Conservation (phyloP, 2,888 invertebrate genomes). For the Hybos culiciformis region DNA sequence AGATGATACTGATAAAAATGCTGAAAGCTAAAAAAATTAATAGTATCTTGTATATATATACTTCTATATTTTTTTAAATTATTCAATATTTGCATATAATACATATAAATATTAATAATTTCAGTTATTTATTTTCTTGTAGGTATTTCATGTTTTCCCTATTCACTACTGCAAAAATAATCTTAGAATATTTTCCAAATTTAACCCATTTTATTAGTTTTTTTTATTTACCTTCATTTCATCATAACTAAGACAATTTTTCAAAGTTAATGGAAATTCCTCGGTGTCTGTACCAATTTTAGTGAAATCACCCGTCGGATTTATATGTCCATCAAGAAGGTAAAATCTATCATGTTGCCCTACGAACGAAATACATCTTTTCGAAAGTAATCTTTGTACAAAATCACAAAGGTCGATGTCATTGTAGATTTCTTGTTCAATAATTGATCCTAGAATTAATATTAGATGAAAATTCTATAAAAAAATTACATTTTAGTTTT, state of each 20-base stretch:
- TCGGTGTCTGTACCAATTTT: not conserved
- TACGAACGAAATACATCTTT: constrained; percentile 40
- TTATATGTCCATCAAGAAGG: constrained; percentile 34
- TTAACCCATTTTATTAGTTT: too few relatives aligned
- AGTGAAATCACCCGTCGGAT: not conserved
- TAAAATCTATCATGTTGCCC: constrained; percentile 35
- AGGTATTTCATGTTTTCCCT: not conserved
- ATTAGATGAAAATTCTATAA: not conserved
- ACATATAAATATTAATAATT: not conserved
- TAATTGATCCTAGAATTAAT: constrained; percentile 21
- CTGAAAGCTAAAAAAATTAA: constrained; percentile 29
- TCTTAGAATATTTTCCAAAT: too few relatives aligned
- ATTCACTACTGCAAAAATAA: too few relatives aligned
- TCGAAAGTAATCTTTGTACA: constrained; percentile 39
- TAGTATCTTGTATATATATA: not conserved
- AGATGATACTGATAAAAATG: constrained; percentile 41
- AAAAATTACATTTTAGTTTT: not conserved
- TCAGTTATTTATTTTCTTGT: not conserved
- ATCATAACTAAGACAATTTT: not conserved
- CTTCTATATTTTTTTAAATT: not conserved
- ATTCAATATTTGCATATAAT: not conserved
- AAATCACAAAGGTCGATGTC: constrained; percentile 37
- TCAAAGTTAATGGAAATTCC: not conserved
- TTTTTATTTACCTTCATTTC: constrained; percentile 6
- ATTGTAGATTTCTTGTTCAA: constrained; percentile 32